These are phyloP conservation scores for Habroteleia sp. DNA, from an alignment of 2,888 invertebrate genomes.

Conservation along the genomic window DNA sequence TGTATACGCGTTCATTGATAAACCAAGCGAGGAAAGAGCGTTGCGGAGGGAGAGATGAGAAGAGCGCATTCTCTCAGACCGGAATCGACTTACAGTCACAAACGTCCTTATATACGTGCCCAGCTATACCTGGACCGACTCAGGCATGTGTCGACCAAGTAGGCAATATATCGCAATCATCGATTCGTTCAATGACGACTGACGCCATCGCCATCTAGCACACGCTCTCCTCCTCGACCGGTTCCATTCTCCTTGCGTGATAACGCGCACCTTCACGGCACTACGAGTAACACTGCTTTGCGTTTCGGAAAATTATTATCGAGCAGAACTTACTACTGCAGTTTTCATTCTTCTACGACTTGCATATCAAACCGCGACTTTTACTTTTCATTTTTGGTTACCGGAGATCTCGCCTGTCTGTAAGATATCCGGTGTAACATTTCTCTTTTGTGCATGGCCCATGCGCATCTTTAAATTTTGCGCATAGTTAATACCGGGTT, in stretches of 20 bases:
- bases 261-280: slow-evolving; percentile 36
- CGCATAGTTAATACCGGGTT: slow-evolving; percentile 29
- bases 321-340: not conserved
- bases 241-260: slow-evolving; percentile 55
- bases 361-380: too few species aligned
- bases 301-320: slow-evolving; percentile 15
- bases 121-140: slow-evolving; percentile 37
- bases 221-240: slow-evolving; percentile 62
- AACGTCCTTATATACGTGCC: slow-evolving; percentile 41
- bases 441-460: slow-evolving; percentile 65
- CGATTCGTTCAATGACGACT: slow-evolving; percentile 65
- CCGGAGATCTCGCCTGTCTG: slow-evolving; percentile 75
- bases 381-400: too few species aligned
- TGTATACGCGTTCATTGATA: slow-evolving; percentile 70
- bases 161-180: slow-evolving; percentile 63
- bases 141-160: slow-evolving; percentile 31
- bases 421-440: slow-evolving; percentile 79
- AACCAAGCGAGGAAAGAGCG: slow-evolving; percentile 61
- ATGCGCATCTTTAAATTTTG: slow-evolving; percentile 56
- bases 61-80: slow-evolving; percentile 4
- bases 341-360: too few species aligned
- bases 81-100: slow-evolving; percentile 45
- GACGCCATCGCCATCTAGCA: slow-evolving; percentile 65
- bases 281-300: slow-evolving; percentile 39
- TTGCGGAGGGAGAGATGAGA: slow-evolving; percentile 42